A percentile compares a stretch with the other conserved stretches of the same genome.
These are phyloP conservation scores for Andricus grossulariae DNA, from an alignment of 1,140 invertebrate species.

Conservation along the genomic window DNA sequence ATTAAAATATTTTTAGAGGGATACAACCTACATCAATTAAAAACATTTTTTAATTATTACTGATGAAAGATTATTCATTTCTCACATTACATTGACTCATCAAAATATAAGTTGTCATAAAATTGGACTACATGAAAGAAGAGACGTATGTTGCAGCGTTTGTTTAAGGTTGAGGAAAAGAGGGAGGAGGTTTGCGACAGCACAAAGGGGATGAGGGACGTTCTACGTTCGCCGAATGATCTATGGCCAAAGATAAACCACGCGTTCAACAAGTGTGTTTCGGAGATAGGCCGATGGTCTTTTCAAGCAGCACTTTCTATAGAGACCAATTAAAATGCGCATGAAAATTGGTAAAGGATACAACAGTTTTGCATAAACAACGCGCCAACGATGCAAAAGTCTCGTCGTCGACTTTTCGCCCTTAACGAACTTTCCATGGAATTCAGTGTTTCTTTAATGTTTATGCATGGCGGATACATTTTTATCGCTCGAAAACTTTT, in stretches of 20 bases:
- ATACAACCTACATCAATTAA: no score
- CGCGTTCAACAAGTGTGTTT: constrained; percentile 75
- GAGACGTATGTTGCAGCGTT: constrained; percentile 12
- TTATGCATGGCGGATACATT: not conserved
- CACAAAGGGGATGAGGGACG: constrained; percentile 36
- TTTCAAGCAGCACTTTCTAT: constrained; percentile 50
- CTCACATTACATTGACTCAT: not conserved
- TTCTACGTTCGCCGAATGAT: constrained; percentile 62
- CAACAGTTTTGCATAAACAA: constrained; percentile 6
- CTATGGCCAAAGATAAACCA: constrained; percentile 74
- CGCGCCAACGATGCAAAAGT: constrained; percentile 1
- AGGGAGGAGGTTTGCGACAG: constrained; percentile 36
- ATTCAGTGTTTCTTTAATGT: not conserved
- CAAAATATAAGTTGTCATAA: constrained; percentile 34
- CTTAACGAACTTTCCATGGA: constrained; percentile 6
- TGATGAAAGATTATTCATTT: no score
- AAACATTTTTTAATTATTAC: no score
- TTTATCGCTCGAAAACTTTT: not conserved
- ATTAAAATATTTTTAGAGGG: no score
- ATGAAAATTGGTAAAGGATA: constrained; percentile 43
- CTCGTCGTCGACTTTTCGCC: not conserved
- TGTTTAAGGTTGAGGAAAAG: constrained; percentile 32
- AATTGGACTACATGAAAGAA: constrained; percentile 28
- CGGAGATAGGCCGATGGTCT: constrained; percentile 67
- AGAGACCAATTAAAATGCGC: constrained; percentile 55